A percentile compares a stretch with the other conserved stretches of the same genome.
phyloP scores from a whole-genome alignment of 1,140 invertebrate species.

The Nasonia vitripennis region DNA sequence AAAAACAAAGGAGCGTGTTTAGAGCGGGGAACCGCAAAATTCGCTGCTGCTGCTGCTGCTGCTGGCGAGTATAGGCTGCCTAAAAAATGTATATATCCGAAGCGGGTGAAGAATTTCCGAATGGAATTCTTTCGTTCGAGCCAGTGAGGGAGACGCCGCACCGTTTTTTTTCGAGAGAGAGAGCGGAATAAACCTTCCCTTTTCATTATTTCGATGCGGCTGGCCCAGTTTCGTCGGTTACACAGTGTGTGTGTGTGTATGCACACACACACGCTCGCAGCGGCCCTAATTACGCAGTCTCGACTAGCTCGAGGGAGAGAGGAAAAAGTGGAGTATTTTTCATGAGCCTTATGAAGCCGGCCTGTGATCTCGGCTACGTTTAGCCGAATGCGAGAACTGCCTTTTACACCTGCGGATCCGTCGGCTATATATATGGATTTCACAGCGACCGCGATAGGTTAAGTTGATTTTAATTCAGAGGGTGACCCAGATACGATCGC shows the following conservation, averaged over 20 bases:
- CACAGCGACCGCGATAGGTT: conserved; percentile 14
- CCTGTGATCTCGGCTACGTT: background rate
- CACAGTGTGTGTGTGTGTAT: background rate
- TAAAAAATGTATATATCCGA: conserved; percentile 53
- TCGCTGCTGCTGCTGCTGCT: conserved; percentile 35
- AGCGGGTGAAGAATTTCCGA: conserved; percentile 52
- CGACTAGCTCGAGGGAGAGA: background rate
- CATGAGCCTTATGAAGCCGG: background rate
- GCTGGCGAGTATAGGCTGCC: background rate
- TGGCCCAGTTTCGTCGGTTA: conserved; percentile 25
- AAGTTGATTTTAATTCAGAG: conserved; percentile 39
- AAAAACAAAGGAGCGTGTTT: conserved; percentile 40
- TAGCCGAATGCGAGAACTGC: background rate
- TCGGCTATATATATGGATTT: background rate
- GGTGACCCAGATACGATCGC: background rate
- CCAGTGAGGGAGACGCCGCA: conserved; percentile 6
- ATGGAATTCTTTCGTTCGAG: conserved; percentile 49
- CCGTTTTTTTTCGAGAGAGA: background rate
- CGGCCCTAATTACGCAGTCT: conserved; percentile 34
- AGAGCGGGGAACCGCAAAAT: conserved; percentile 49
- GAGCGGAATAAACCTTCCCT: background rate
- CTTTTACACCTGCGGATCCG: background rate
- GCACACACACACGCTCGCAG: background rate
- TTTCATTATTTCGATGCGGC: conserved; percentile 51
- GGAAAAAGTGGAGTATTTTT: background rate